Percentiles rank a stretch among this genome's conserved stretches.
Evolutionary conservation across 2,113 vertebrate genomes (phyloP).

Genomic region (Eonycteris spelaea): DNA sequence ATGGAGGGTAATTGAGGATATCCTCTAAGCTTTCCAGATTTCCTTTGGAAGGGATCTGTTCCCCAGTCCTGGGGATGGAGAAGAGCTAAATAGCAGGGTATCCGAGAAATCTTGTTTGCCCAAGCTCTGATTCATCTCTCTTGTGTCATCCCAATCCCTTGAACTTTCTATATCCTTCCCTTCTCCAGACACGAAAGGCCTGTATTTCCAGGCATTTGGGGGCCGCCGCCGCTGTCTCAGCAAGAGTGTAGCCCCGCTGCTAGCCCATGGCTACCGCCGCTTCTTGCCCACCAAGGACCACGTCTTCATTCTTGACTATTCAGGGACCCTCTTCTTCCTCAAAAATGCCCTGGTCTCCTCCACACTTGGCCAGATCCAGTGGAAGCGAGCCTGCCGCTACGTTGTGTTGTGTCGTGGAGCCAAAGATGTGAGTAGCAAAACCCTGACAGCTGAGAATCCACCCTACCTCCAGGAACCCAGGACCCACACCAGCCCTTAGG

Average conservation of each 20-base stretch:
- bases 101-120: neutral
- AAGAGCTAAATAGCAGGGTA: neutral
- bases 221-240: slow-evolving; percentile 70
- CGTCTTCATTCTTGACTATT: slow-evolving; percentile 79
- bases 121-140: neutral
- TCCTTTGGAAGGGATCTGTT: neutral
- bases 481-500: neutral
- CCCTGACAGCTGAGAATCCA: neutral
- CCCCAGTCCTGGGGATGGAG: neutral
- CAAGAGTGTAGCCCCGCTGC: slow-evolving; percentile 70
- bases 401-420: slow-evolving; percentile 76
- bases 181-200: slow-evolving; percentile 79
- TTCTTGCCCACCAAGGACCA: slow-evolving; percentile 82
- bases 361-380: slow-evolving; percentile 74
- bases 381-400: slow-evolving; percentile 76
- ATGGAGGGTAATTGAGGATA: neutral
- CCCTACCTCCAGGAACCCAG: neutral
- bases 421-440: slow-evolving; percentile 75
- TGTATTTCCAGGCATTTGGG: slow-evolving; percentile 80
- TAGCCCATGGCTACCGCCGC: slow-evolving; percentile 80
- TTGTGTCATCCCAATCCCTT: neutral
- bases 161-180: slow-evolving; percentile 53
- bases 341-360: slow-evolving; percentile 77
- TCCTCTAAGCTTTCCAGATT: neutral
- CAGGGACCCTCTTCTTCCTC: slow-evolving; percentile 81